These are phyloP conservation scores for Sylvia atricapilla DNA, from an alignment of 2,113 vertebrate species.

Conservation along the genomic window DNA sequence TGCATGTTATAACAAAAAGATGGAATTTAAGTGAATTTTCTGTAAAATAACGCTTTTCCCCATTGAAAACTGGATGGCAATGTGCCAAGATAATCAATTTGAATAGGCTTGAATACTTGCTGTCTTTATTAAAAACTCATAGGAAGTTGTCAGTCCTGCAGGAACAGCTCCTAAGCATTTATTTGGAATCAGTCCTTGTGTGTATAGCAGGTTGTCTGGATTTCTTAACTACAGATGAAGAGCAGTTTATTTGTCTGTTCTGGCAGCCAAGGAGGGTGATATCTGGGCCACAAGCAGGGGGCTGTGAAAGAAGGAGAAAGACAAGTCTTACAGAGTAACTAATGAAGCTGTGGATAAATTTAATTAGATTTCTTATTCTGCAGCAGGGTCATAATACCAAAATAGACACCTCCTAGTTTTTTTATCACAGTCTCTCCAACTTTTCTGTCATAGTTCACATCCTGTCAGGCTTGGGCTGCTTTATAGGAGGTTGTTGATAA, in stretches of 20 bases:
- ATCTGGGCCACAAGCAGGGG: background rate
- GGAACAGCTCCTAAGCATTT: background rate
- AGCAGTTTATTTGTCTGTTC: background rate
- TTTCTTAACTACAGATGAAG: background rate
- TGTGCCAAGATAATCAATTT: background rate
- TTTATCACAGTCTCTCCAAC: background rate
- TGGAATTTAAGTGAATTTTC: background rate
- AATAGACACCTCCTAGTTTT: background rate
- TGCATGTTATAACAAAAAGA: background rate
- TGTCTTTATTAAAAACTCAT: background rate
- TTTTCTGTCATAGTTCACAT: background rate
- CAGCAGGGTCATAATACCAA: background rate
- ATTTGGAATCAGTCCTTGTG: background rate
- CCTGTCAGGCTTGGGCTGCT: background rate
- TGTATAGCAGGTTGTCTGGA: background rate
- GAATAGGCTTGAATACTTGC: background rate
- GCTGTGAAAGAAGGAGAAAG: background rate
- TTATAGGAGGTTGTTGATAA: background rate
- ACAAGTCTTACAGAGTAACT: background rate
- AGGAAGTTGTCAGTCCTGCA: conserved; percentile 12
- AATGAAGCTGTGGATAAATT: background rate
- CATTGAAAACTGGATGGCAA: background rate
- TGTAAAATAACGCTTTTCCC: background rate
- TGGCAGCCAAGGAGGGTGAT: background rate
- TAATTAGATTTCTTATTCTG: background rate